Evolutionary conservation across 64 coral and sea anemone genomes (phyloP).

Genomic region (Montipora foliosa): DNA sequence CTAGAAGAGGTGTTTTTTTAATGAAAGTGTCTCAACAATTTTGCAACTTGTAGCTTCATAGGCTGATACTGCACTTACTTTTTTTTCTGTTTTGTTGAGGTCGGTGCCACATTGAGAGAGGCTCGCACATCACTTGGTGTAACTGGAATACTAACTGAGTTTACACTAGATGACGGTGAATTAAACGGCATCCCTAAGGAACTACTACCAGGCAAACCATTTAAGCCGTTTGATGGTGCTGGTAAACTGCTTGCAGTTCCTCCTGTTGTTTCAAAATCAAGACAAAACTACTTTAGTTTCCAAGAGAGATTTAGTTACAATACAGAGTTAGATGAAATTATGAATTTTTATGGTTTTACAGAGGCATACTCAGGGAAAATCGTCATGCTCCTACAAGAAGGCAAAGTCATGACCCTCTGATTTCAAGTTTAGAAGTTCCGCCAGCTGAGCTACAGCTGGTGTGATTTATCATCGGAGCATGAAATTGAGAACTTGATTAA

Average conservation of each 20-base stretch:
- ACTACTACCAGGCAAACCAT: slow-evolving; percentile 70
- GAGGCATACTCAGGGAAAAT: no score
- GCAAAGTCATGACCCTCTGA: no score
- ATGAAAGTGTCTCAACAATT: no score
- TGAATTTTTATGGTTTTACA: no score
- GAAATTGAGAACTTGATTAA: no score
- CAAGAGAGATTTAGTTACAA: neutral
- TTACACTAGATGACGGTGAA: slow-evolving; percentile 32
- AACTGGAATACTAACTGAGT: slow-evolving; percentile 69
- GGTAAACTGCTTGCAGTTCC: neutral
- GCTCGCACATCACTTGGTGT: slow-evolving; percentile 79
- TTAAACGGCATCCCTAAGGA: slow-evolving; percentile 54
- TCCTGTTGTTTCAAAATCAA: neutral
- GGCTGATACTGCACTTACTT: slow-evolving; percentile 12
- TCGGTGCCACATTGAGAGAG: slow-evolving; percentile 80
- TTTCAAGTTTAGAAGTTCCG: no score
- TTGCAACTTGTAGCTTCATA: no score
- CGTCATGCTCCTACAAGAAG: no score
- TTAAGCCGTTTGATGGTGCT: slow-evolving; percentile 30
- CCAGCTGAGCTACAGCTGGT: no score
- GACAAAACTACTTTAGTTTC: neutral
- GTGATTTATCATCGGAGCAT: no score
- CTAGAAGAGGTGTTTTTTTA: no score
- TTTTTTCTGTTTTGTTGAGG: slow-evolving; percentile 79
- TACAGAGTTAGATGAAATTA: no score